Evolutionary conservation across 2,888 invertebrate species (phyloP).

Genomic region (Melikaiella ostensackeni): DNA sequence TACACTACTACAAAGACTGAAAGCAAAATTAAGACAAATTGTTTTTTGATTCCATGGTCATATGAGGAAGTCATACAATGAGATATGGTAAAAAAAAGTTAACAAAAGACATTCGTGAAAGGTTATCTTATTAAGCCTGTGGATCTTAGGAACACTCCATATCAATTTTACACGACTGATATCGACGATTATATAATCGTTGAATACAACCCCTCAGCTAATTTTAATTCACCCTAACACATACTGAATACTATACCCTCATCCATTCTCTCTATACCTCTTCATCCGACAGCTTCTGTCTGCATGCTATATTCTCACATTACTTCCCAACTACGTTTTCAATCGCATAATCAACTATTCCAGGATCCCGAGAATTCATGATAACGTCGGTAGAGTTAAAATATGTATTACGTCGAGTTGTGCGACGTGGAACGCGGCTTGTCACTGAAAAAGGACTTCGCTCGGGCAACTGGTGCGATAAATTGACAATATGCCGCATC

Average conservation of each 20-base stretch:
- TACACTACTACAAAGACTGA: not conserved
- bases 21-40: not conserved
- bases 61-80: no score
- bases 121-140: no score
- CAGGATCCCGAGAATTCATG: conserved; percentile 1
- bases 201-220: not conserved
- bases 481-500: conserved; percentile 40
- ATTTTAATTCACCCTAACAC: not conserved
- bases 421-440: conserved; percentile 37
- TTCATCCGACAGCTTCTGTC: conserved; percentile 2
- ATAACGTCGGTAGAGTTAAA: conserved; percentile 42
- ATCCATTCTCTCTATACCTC: not conserved
- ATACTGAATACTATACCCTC: not conserved
- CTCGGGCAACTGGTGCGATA: conserved; percentile 35
- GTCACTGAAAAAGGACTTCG: conserved; percentile 23
- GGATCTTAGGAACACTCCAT: no score
- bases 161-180: no score
- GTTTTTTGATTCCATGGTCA: no score
- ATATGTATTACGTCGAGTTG: no score
- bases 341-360: conserved; percentile 7
- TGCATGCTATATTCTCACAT: conserved; percentile 10
- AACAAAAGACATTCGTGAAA: no score
- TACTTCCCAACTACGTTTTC: conserved; percentile 5
- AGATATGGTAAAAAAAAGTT: no score
- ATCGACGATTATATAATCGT: no score